Conservation (phyloP, 2,888 invertebrate species). For the Nomada fabriciana region DNA sequence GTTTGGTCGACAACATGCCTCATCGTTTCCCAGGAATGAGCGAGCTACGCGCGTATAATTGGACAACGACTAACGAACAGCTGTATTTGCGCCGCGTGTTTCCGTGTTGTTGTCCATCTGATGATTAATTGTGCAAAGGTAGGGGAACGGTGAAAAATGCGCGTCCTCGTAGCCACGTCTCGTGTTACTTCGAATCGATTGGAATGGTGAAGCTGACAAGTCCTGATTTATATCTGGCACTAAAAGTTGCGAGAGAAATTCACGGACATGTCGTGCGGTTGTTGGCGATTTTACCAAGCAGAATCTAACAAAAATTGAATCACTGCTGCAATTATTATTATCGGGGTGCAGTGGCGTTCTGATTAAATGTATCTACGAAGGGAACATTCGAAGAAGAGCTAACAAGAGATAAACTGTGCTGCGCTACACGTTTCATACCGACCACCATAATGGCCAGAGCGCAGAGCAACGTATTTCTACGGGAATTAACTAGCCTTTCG, state of each 20-base stretch:
- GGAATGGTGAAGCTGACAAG: no score
- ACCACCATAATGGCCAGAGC: slow-evolving; percentile 27
- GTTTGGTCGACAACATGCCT: background rate
- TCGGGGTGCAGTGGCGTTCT: no score
- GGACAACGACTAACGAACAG: slow-evolving; percentile 25
- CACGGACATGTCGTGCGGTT: no score
- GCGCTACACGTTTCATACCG: background rate
- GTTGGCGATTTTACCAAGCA: no score
- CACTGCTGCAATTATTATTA: no score
- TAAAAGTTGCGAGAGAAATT: no score
- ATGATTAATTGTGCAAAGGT: slow-evolving; percentile 32
- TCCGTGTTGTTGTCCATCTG: background rate
- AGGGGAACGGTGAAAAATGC: no score
- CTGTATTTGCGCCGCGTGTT: slow-evolving; percentile 24
- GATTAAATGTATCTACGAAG: no score
- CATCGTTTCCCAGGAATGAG: slow-evolving; percentile 16
- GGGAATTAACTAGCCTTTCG: slow-evolving; percentile 46
- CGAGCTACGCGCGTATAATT: slow-evolving; percentile 23
- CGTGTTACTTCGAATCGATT: no score
- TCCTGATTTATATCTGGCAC: no score
- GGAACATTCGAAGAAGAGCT: background rate
- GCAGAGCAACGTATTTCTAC: slow-evolving; percentile 5
- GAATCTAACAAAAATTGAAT: no score
- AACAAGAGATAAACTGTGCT: slow-evolving; percentile 3
- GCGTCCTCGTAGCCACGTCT: no score